Evolutionary conservation across 1,140 invertebrate genomes (phyloP), one percentile per base, ranked within the genome.

Genomic region (Hycleus phaleratus): DNA sequence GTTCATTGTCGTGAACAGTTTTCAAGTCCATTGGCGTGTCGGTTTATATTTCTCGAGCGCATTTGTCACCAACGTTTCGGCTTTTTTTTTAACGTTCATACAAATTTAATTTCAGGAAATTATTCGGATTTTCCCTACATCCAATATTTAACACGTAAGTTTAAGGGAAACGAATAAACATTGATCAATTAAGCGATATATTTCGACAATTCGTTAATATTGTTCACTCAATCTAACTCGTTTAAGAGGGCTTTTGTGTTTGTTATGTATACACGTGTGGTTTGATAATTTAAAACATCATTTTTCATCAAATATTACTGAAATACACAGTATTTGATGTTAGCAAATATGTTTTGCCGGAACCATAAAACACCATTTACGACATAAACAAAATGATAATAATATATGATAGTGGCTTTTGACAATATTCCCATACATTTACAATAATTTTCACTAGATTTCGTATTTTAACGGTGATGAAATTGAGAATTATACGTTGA

Each of bases 111-210:
- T 81, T 63, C 77, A 82, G 81, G 78, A 69, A 83, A 83, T 77
- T 82, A 80, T 77, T 81, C 81, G 64, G 80, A 82, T 75, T 81
- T 81, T 76, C 77, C 80, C 61, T 82, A 81, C 76, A 82, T 83
- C 74, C 80, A 82, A 71, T 82, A 82, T 75, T 75, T 83, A 71
- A 82, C 81, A 80, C 81, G 81, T 83, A 81, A 83, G 81, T 82
- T 71, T 11, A 47, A 3, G 11, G 26, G 18, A 5, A 43, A 26
- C 6, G 38, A 2, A 5, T 7, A 7, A 32, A 32, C 7, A 2
- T 32, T 32, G 32, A 32, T 32, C 4, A 7, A 32, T 32, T 32
- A 32, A 18, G 0, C 32, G 32, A 32, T 32, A 32, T 5, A 32
- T 32, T 32, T 32, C 32, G 9, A 12, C 43, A 45, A 45, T 0